Evolutionary conservation across 2,797 vertebrate species (phyloP), one percentile per base, ranked within the genome.

Genomic region (Orestias chungarensis): DNA sequence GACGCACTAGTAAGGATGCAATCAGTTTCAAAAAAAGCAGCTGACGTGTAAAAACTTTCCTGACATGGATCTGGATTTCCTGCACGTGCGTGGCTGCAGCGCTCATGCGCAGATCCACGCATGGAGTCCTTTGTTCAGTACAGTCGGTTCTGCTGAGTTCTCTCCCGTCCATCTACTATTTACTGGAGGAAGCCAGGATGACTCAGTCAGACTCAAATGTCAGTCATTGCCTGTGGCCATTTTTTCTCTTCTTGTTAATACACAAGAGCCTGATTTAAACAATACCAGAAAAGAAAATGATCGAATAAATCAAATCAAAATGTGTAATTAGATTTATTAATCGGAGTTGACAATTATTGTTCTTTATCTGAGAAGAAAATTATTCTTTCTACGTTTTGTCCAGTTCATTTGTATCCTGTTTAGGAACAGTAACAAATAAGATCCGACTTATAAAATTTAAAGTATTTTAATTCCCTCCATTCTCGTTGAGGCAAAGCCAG

Each of bases 121-220:
- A 73, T 62, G 1, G 75, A 80, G 78, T 80, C 86, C 85, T 92
- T 92, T 92, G 89, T 91, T 91, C 89, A 78, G 81, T 88, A 85
- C 88, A 85, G 86, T 85, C 59, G 50, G 62, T 66, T 38, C 61
- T 72, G 55, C 75, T 66, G 76, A 66, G 49, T 66, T 71, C 47
- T 79, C 66, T 44, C 50, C 74, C 29, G 5, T 59, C 81, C 76
- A 78, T 75, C 70, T 81, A 42, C 64, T 57, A 71, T 67, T 75
- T 80, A 79, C 67, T 77, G 46, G 55, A 27, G n/a, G n/a, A 6
- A 29, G 17, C 27, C 55, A 1, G 7, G 66, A 69, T 86, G 82
- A 90, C 80, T 89, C 82, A 87, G 80, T 79, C 54, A 35, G 18
- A 10, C 23, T 59, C 73, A 73, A 78, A 79, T 75, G 70, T 67